A percentile compares a stretch with the other conserved stretches of the same genome.
Evolutionary conservation across 2,797 vertebrate species (phyloP).

Genomic region (Gallinago solitaria): DNA sequence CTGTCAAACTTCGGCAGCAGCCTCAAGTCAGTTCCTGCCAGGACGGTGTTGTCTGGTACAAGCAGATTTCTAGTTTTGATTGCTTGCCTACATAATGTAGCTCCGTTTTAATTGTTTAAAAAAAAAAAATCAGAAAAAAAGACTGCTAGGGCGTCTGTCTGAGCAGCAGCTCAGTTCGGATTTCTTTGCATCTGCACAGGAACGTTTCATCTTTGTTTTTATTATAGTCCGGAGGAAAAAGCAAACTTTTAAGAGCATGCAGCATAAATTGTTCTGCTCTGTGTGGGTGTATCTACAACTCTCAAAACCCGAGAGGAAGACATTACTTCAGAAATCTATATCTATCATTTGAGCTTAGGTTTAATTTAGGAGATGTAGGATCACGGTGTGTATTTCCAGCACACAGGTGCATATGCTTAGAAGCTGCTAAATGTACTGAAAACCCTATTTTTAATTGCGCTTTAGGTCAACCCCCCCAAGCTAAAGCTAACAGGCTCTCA

Average conservation of each 20-base stretch:
- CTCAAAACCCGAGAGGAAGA: neutral
- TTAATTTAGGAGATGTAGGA: neutral
- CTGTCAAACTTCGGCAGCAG: neutral
- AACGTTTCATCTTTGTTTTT: neutral
- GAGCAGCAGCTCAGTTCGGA: fast-evolving
- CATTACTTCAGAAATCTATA: fast-evolving
- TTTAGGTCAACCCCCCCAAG: neutral
- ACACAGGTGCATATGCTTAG: neutral
- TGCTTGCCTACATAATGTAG: fast-evolving
- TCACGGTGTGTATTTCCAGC: neutral
- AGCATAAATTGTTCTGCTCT: neutral
- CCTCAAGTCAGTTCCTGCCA: fast-evolving
- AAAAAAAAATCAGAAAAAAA: too few species aligned
- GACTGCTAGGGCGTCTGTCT: too few species aligned
- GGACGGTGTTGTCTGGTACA: fast-evolving
- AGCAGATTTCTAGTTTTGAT: fast-evolving
- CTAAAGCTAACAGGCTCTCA: neutral
- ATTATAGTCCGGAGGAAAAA: neutral
- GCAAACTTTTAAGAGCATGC: neutral
- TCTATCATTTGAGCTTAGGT: neutral
- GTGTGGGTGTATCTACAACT: neutral
- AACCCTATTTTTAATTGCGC: neutral
- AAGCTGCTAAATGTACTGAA: neutral
- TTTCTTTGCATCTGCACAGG: neutral
- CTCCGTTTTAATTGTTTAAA: fast-evolving